A percentile compares a stretch with the other conserved stretches of the same genome.
Conservation (phyloP, 2,113 vertebrate genomes). For the Otocyon megalotis region DNA sequence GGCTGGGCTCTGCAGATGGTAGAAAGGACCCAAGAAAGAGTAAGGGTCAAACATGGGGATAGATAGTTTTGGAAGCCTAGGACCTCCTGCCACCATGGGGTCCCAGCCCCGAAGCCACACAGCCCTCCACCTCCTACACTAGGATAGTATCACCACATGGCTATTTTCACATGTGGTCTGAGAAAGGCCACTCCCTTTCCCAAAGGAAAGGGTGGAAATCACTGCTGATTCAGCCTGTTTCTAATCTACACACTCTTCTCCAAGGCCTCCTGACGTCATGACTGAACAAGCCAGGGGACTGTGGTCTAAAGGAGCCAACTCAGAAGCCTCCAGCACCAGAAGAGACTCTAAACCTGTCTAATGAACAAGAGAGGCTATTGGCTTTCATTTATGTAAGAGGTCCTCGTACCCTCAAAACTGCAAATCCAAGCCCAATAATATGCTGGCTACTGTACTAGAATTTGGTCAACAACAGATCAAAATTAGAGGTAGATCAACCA, state of each 20-base stretch:
- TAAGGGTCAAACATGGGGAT: neutral
- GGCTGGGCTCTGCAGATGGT: neutral
- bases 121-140: neutral
- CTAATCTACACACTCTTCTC: neutral
- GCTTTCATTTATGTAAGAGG: neutral
- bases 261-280: too few relatives aligned
- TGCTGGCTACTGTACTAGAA: neutral
- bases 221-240: neutral
- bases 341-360: neutral
- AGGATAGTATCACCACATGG: fast-evolving
- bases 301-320: neutral
- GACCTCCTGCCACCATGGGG: neutral
- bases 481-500: neutral
- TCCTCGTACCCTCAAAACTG: neutral
- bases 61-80: neutral
- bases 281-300: neutral
- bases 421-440: neutral
- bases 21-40: neutral
- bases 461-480: neutral
- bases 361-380: neutral
- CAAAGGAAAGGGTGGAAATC: neutral
- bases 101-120: neutral
- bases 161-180: neutral
- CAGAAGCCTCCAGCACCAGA: neutral
- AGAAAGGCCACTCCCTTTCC: neutral